Evolutionary conservation across 2,113 vertebrate species (phyloP).

Genomic region (Sturnus vulgaris): DNA sequence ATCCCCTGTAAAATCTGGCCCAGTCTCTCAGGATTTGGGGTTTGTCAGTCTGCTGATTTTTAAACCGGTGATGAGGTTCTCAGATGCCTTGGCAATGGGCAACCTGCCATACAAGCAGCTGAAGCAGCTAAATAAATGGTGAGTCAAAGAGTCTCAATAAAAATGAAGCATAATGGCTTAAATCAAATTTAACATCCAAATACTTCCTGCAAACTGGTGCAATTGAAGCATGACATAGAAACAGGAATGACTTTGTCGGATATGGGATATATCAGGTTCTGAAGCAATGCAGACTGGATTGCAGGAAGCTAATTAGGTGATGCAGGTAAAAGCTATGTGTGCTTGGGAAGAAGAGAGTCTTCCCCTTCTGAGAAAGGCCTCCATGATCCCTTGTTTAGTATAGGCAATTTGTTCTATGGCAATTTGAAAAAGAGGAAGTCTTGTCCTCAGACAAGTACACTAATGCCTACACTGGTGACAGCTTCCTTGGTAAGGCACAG

Average conservation of each 20-base stretch:
- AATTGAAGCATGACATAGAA: constrained; percentile 1
- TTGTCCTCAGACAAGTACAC: background rate
- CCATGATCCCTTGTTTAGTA: background rate
- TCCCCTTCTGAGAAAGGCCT: background rate
- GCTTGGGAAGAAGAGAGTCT: background rate
- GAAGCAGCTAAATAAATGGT: background rate
- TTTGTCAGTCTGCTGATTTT: background rate
- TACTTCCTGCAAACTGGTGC: constrained; percentile 17
- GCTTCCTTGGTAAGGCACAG: background rate
- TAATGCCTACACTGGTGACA: background rate
- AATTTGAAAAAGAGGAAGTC: background rate
- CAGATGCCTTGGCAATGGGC: background rate
- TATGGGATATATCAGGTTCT: background rate
- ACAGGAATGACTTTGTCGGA: background rate
- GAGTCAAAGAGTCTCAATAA: constrained; percentile 3
- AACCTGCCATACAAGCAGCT: background rate
- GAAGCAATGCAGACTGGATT: background rate
- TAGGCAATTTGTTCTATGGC: background rate
- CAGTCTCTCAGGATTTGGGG: background rate
- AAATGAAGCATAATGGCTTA: constrained; percentile 21
- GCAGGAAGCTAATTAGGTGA: background rate
- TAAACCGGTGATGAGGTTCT: background rate
- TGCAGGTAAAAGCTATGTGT: background rate
- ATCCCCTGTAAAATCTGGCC: background rate
- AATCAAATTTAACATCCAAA: constrained; percentile 37